phyloP scores from a whole-genome alignment of 1,140 invertebrate species.

The Trachelipus rathkii region DNA sequence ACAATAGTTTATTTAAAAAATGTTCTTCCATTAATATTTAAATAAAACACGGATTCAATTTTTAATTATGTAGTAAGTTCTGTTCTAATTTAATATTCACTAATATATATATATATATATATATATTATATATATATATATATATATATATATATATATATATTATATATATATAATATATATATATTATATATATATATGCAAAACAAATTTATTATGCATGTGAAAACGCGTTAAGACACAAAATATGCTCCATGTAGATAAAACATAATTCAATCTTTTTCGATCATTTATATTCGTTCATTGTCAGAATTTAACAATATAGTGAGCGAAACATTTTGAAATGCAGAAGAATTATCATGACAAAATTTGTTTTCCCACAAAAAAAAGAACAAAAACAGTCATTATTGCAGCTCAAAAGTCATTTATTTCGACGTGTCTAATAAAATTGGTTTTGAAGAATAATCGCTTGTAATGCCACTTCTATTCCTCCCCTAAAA shows the following conservation, averaged over 20 bases:
- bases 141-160: no score
- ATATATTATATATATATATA: no score
- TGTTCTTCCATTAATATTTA: no score
- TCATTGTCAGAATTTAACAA: neutral
- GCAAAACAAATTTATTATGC: no score
- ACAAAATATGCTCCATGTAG: neutral
- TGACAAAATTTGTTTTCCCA: conserved; percentile 10
- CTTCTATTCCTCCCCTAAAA: neutral
- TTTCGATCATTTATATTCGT: neutral
- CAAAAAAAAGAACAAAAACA: no score
- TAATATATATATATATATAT: no score
- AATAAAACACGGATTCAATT: no score
- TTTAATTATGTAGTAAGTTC: no score
- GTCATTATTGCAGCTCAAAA: conserved; percentile 12
- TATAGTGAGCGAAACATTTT: neutral
- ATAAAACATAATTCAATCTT: neutral
- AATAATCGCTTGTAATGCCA: conserved; percentile 8
- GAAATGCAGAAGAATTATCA: neutral
- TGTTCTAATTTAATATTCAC: no score
- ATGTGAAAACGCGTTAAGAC: neutral
- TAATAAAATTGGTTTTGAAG: conserved; percentile 13
- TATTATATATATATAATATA: no score
- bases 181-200: no score
- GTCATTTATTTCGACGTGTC: conserved; percentile 5
- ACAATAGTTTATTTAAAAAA: no score